Evolutionary conservation across 2,888 invertebrate genomes (phyloP).

Genomic region (Blera fallax): DNA sequence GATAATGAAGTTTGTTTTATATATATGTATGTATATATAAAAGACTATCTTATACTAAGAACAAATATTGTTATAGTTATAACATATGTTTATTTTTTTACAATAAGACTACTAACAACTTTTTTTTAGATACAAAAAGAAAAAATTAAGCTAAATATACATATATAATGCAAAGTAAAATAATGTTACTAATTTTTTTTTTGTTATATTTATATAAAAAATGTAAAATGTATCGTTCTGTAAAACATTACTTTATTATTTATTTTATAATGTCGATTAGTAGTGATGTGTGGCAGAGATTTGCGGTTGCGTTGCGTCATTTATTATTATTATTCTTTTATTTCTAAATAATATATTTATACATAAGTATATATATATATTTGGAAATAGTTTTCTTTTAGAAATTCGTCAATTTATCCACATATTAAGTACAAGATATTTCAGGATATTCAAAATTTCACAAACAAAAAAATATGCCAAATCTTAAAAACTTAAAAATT

Average conservation of each 20-base stretch:
- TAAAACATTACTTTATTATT: conserved; percentile 30
- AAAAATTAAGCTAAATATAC: conserved; percentile 64
- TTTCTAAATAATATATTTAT: background rate
- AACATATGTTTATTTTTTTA: conserved; percentile 47
- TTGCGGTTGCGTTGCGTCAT: conserved; percentile 68
- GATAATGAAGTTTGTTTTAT: conserved; percentile 30
- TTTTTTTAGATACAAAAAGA: conserved; percentile 52
- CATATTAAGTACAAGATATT: conserved; percentile 63
- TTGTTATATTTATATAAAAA: conserved; percentile 44
- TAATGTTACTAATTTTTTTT: conserved; percentile 52
- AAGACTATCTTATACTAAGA: conserved; percentile 58
- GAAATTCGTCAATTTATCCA: conserved; percentile 51
- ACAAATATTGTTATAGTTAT: conserved; percentile 59
- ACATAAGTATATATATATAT: background rate
- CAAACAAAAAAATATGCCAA: conserved; percentile 18
- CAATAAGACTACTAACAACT: conserved; percentile 64
- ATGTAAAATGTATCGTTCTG: conserved; percentile 38
- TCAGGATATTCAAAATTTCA: conserved; percentile 9
- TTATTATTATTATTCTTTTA: background rate
- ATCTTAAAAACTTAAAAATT: conserved; percentile 2
- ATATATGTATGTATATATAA: conserved; percentile 21
- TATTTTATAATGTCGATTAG: conserved; percentile 47
- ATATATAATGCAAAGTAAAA: conserved; percentile 56
- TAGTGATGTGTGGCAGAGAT: conserved; percentile 71
- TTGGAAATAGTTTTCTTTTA: conserved; percentile 4